Evolutionary conservation across 2,888 invertebrate genomes (phyloP).

Genomic region (Sericinus montela): DNA sequence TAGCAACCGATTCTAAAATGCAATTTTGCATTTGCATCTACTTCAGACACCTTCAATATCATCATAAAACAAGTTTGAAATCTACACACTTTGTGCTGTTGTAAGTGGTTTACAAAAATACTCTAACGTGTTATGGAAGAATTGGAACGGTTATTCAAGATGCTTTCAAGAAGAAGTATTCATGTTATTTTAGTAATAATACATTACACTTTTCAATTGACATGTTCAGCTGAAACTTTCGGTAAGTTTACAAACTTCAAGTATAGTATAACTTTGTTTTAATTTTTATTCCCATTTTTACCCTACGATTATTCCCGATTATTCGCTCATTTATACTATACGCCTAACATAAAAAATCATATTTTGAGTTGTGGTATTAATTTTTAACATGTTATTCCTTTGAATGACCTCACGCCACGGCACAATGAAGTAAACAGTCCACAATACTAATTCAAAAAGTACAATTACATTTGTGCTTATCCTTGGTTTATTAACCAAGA

Average conservation of each 20-base stretch:
- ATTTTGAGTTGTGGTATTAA: too few relatives aligned
- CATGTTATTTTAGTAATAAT: conserved; percentile 42
- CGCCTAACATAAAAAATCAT: too few relatives aligned
- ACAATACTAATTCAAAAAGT: too few relatives aligned
- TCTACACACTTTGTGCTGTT: conserved; percentile 13
- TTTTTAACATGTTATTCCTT: too few relatives aligned
- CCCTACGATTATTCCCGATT: too few relatives aligned
- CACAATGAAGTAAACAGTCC: too few relatives aligned
- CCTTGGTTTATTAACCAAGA: too few relatives aligned
- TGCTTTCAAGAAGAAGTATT: conserved; percentile 49
- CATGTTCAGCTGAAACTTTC: conserved; percentile 48
- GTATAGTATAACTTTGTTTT: too few relatives aligned
- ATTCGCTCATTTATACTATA: too few relatives aligned
- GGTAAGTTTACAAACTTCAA: conserved; percentile 47
- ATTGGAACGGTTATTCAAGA: conserved; percentile 64
- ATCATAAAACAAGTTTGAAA: conserved; percentile 23
- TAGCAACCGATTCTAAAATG: conserved; percentile 60
- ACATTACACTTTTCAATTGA: conserved; percentile 33
- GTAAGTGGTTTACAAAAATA: conserved; percentile 23
- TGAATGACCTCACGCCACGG: too few relatives aligned
- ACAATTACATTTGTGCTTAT: too few relatives aligned
- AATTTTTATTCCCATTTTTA: too few relatives aligned
- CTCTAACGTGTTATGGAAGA: conserved; percentile 64
- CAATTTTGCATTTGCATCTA: conserved; percentile 25
- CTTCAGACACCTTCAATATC: conserved; percentile 18